Evolutionary conservation across 2,888 invertebrate species (phyloP).

Genomic region (Caenorhabditis afra): DNA sequence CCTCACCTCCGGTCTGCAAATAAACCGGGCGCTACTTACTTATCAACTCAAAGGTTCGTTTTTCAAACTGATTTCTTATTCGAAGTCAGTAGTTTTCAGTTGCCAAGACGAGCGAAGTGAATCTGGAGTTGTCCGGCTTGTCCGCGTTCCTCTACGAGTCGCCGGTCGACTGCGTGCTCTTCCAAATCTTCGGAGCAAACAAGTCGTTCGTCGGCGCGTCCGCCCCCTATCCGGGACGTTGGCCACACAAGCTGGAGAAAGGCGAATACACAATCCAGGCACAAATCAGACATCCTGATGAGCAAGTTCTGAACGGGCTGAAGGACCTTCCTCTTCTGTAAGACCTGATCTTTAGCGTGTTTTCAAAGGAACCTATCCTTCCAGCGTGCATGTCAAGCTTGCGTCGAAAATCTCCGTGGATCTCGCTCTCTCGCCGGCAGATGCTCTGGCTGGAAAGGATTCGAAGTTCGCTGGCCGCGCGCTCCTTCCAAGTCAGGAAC

Average conservation of each 20-base stretch:
- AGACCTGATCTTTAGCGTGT: constrained; percentile 9
- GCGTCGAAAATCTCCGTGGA: constrained; percentile 87
- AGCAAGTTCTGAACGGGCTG: constrained; percentile 89
- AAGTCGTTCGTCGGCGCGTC: constrained; percentile 91
- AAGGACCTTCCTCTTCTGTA: constrained; percentile 85
- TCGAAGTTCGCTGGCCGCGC: constrained; percentile 83
- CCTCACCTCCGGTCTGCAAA: constrained; percentile 88
- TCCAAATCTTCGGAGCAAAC: constrained; percentile 92
- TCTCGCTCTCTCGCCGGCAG: constrained; percentile 86
- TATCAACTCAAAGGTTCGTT: constrained; percentile 88
- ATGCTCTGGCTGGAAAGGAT: constrained; percentile 85
- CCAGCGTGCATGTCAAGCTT: constrained; percentile 85
- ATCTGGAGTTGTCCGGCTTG: constrained; percentile 86
- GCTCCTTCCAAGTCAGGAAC: constrained; percentile 84
- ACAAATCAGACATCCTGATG: constrained; percentile 92
- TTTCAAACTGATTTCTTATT: no score
- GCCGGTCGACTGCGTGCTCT: constrained; percentile 93
- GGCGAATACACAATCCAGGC: constrained; percentile 92
- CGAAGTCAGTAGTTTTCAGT: constrained; percentile 64
- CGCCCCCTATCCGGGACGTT: constrained; percentile 92
- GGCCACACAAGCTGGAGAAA: constrained; percentile 91
- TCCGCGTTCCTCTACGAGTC: constrained; percentile 94
- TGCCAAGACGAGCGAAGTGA: constrained; percentile 66
- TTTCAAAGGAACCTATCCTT: neutral
- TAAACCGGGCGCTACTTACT: constrained; percentile 91